These are phyloP conservation scores for Phalacrocorax carbo DNA, from an alignment of 2,113 vertebrate species.

Conservation along the genomic window DNA sequence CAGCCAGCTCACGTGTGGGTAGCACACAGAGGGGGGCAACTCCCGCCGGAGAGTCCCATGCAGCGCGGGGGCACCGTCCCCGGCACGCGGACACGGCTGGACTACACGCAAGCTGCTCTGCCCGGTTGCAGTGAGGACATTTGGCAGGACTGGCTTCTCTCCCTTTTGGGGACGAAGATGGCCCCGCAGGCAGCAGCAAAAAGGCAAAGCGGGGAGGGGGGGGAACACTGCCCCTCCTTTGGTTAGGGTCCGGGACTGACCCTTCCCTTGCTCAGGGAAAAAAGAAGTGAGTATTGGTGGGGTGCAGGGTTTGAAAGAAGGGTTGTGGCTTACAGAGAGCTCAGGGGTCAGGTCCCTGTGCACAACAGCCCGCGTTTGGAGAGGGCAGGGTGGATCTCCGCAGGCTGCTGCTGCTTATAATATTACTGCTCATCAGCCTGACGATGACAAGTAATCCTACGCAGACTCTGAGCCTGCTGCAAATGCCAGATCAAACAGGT, in stretches of 20 bases:
- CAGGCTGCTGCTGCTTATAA: neutral
- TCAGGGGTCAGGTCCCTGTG: neutral
- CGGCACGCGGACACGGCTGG: fast-evolving
- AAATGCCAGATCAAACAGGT: fast-evolving
- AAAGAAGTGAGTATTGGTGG: no score
- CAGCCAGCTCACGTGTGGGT: neutral
- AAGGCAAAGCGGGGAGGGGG: fast-evolving
- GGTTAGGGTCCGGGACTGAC: no score
- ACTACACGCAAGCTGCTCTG: neutral
- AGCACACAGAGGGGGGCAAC: fast-evolving
- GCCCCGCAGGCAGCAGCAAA: neutral
- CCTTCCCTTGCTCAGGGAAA: neutral
- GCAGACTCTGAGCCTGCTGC: neutral
- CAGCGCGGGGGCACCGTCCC: neutral
- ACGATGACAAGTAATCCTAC: fast-evolving
- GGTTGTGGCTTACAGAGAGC: neutral
- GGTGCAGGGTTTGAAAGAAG: neutral
- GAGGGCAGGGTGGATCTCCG: neutral
- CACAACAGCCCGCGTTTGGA: neutral
- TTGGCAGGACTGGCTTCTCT: neutral
- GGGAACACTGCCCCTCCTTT: fast-evolving
- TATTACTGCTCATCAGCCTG: neutral
- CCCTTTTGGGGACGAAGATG: neutral
- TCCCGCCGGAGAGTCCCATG: fast-evolving
- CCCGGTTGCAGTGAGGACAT: no score